These are phyloP conservation scores for Halichoerus grypus DNA, from an alignment of 2,113 vertebrate genomes.

Conservation along the genomic window DNA sequence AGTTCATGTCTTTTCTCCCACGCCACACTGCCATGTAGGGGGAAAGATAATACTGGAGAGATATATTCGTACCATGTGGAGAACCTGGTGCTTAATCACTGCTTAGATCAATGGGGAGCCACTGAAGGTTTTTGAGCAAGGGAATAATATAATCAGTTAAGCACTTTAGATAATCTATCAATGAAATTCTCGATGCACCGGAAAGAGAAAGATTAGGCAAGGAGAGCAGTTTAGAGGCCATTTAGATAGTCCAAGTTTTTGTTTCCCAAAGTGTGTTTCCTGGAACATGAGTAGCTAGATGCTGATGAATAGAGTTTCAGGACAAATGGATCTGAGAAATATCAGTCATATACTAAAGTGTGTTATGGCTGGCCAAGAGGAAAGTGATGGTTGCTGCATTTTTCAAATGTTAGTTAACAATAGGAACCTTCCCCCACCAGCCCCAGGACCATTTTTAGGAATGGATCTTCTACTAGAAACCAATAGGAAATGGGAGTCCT, in stretches of 20 bases:
- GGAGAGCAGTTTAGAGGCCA: background rate
- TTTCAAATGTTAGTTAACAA: background rate
- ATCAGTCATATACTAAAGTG: background rate
- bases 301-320: background rate
- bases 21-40: background rate
- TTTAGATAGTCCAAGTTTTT: background rate
- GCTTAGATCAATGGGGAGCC: background rate
- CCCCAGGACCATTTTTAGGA: background rate
- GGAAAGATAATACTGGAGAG: background rate
- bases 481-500: background rate
- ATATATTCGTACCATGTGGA: background rate
- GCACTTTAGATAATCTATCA: background rate
- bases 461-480: background rate
- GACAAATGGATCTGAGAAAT: background rate
- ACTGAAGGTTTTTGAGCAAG: background rate
- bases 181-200: background rate
- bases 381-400: background rate
- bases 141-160: background rate
- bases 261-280: background rate
- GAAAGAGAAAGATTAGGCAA: background rate
- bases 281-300: background rate
- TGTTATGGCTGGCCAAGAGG: background rate
- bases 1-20: background rate
- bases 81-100: background rate
- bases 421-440: background rate